Base-by-base conservation (phyloP, 2,888 invertebrate genomes). In the Clepsis dumicolana region DNA sequence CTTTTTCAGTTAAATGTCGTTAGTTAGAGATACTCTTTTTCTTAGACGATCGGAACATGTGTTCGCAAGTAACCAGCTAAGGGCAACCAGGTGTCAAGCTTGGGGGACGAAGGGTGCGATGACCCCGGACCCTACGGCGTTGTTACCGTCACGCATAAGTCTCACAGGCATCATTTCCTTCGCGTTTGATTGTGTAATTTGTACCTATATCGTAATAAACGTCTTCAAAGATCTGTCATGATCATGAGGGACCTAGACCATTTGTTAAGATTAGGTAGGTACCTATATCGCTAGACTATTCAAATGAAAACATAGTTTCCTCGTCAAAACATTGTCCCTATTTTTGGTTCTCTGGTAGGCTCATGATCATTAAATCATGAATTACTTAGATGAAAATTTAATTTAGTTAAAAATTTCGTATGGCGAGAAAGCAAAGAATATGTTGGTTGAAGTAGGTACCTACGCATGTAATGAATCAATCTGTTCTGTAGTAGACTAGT, bases 51-150 rank as follows among this genome's bases (percentile, higher is more conserved):
- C 74, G 74, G 79, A 86, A 86, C 90, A 92, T 92, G 89, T 92
- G 91, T 89, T 90, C 76, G 83, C 80, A 77, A 85, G 88, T 83
- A 78, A 82, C 77, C 77, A 76, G 74, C 71, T 74, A 74, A 85
- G 87, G 86, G 84, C 83, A 82, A 85, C 93, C 92, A 92, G 92
- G 92, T 93, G 91, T 82, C 82, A 84, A 86, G 81, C 83, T 82
- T 80, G 80, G 83, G 86, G 87, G 84, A 80, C 78, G 80, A 79
- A 89, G 90, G 91, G 90, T 88, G 89, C 91, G 88, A 84, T 90
- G 91, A 92, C 93, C 93, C 84, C 87, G 84, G 79, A 76, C 87
- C 86, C 87, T 85, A 86, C 80, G 81, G 80, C 82, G 80, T 84
- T 83, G 81, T 80, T 79, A 77, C 77, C 82, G 83, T 84, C 85